Base-by-base conservation (phyloP, 2,113 vertebrate species). In the Ciconia stormi region DNA sequence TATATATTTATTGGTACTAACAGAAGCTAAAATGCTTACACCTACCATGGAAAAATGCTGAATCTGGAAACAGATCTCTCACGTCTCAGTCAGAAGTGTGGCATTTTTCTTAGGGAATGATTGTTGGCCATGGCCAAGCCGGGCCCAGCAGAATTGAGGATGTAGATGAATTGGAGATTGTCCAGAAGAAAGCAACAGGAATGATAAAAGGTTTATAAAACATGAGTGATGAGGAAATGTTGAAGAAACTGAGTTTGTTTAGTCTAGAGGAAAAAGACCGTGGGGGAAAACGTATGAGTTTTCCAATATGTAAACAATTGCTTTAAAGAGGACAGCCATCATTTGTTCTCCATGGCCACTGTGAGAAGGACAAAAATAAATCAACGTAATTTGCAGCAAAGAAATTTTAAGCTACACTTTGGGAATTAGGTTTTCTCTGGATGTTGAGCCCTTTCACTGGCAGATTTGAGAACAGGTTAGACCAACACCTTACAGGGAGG, bases 201-300 rank as follows among this genome's bases (percentile, higher is more conserved):
- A 95, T 92, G 93, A 95, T 90, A 96, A 96, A 95, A 96, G 88
- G 88, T 90, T 96, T 97, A 74, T 67, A 55, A 94, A 90, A 78
- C 76, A 67, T 87, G 79, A 97, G 46, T 70, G 88, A 88, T 93
- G 95, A 97, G 96, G 95, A 95, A 97, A 94, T 77, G 82, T 66
- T 96, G 94, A 90, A 95, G 94, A 86, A 96, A 94, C 69, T n/a
- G 63, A 73, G 90, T 96, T 96, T 97, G 97, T 97, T 97, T 97
- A 97, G 97, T 97, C 96, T 97, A 94, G 50, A 81, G 72, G 56
- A 86, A 80, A 90, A 93, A 78, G 92, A 83, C 92, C 90, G 94
- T 61, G 59, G 71, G 67, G 92, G 25, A 90, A 96, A 95, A 92
- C 0, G 4, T 79, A 74, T 46, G 50, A 83, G 63, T 83, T 94